Conservation (phyloP, 64 coral and sea anemone genomes). For the Orbicella faveolata region DNA sequence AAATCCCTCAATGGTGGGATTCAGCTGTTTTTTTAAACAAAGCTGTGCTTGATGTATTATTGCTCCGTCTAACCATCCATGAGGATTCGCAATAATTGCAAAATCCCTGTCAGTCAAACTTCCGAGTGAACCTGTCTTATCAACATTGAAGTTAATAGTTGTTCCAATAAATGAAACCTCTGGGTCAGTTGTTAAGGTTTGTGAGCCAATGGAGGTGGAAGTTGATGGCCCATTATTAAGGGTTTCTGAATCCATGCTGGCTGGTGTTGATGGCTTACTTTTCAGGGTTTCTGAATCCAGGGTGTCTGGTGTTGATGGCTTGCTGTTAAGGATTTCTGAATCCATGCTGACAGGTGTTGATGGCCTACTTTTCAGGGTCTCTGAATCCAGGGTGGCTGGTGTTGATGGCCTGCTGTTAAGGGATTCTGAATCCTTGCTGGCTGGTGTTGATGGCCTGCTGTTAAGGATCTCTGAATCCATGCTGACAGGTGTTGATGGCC, state of each 20-base stretch:
- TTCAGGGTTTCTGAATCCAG: neutral
- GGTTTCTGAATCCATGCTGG: neutral
- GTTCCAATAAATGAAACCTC: neutral
- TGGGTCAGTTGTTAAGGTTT: neutral
- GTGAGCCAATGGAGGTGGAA: neutral
- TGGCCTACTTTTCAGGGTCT: neutral
- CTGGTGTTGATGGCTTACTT: neutral
- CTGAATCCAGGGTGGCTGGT: too few species aligned
- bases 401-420: too few species aligned
- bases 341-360: neutral
- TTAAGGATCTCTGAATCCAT: too few species aligned
- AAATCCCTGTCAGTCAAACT: too few species aligned
- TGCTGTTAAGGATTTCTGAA: neutral
- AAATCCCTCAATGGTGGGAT: too few species aligned
- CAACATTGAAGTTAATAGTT: neutral
- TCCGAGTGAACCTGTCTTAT: conserved; percentile 18
- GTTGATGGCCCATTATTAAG: neutral
- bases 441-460: too few species aligned
- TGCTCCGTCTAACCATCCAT: conserved; percentile 37
- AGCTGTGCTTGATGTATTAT: conserved; percentile 45
- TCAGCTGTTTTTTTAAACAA: too few species aligned
- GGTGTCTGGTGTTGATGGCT: neutral
- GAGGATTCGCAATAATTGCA: too few species aligned
- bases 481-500: too few species aligned
- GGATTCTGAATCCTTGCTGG: too few species aligned